These are phyloP conservation scores for Amphipoea lucens DNA, from an alignment of 2,888 invertebrate species.

Conservation along the genomic window DNA sequence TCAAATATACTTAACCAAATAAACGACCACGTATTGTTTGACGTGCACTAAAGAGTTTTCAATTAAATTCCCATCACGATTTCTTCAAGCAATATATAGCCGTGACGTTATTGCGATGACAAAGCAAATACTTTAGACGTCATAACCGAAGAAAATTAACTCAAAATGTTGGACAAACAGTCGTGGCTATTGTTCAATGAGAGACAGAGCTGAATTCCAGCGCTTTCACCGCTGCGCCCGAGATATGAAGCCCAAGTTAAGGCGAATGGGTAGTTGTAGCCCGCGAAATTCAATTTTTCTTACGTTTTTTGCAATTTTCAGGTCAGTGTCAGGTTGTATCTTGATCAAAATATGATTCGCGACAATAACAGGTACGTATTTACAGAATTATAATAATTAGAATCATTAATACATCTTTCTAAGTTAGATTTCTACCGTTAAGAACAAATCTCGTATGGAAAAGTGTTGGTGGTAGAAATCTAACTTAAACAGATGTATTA, in stretches of 20 bases:
- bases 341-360: too few species aligned
- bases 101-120: constrained; percentile 53
- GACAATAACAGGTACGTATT: too few species aligned
- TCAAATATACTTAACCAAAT: background rate
- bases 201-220: constrained; percentile 73
- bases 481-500: too few species aligned
- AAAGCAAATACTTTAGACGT: constrained; percentile 65
- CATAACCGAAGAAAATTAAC: constrained; percentile 67
- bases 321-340: too few species aligned
- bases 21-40: background rate
- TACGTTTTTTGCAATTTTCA: too few species aligned
- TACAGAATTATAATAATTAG: too few species aligned
- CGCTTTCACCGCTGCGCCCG: constrained; percentile 73
- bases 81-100: constrained; percentile 30
- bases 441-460: too few species aligned
- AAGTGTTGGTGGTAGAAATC: too few species aligned
- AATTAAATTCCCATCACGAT: constrained; percentile 51
- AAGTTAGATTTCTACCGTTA: too few species aligned
- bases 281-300: too few species aligned
- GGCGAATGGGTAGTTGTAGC: too few species aligned
- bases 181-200: constrained; percentile 76
- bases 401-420: too few species aligned
- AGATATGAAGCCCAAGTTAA: constrained; percentile 78
- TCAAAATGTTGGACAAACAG: constrained; percentile 73
- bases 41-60: constrained; percentile 17